These are phyloP conservation scores for Oxytorus armatus DNA, from an alignment of 2,888 invertebrate genomes.

Conservation along the genomic window DNA sequence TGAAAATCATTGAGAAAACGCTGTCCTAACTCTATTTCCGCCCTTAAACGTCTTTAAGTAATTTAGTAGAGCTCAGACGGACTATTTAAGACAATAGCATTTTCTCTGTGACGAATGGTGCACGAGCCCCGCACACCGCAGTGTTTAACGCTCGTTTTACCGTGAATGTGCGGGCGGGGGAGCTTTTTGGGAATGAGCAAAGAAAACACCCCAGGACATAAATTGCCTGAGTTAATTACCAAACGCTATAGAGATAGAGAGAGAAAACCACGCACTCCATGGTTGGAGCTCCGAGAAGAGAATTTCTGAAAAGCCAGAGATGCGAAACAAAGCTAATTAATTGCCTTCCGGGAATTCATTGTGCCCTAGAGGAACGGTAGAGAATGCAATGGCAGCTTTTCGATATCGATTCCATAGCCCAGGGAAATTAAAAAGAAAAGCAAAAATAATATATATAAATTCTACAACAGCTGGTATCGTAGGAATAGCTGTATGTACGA, in stretches of 20 bases:
- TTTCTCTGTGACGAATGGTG: constrained; percentile 45
- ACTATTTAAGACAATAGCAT: constrained; percentile 21
- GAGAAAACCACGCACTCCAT: constrained; percentile 34
- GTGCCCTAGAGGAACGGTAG: not conserved
- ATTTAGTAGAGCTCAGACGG: not conserved
- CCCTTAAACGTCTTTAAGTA: too few relatives aligned
- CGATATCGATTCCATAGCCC: constrained; percentile 37
- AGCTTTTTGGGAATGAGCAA: constrained; percentile 31
- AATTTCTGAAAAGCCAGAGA: constrained; percentile 63
- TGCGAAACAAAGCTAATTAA: constrained; percentile 62
- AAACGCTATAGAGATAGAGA: constrained; percentile 13
- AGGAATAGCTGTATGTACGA: too few relatives aligned
- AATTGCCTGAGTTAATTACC: constrained; percentile 69
- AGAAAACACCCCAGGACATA: constrained; percentile 57
- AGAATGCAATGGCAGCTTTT: constrained; percentile 5
- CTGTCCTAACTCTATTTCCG: too few relatives aligned
- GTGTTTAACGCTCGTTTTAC: constrained; percentile 41
- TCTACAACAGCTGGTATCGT: too few relatives aligned
- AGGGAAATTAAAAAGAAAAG: constrained; percentile 12
- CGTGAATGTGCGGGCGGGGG: not conserved
- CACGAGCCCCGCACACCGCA: constrained; percentile 41
- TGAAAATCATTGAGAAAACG: too few relatives aligned
- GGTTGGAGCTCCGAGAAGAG: constrained; percentile 14
- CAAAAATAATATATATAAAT: not conserved
- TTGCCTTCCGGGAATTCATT: constrained; percentile 60